Evolutionary conservation across 2,888 invertebrate species (phyloP).

Genomic region (Synergus gifuensis): DNA sequence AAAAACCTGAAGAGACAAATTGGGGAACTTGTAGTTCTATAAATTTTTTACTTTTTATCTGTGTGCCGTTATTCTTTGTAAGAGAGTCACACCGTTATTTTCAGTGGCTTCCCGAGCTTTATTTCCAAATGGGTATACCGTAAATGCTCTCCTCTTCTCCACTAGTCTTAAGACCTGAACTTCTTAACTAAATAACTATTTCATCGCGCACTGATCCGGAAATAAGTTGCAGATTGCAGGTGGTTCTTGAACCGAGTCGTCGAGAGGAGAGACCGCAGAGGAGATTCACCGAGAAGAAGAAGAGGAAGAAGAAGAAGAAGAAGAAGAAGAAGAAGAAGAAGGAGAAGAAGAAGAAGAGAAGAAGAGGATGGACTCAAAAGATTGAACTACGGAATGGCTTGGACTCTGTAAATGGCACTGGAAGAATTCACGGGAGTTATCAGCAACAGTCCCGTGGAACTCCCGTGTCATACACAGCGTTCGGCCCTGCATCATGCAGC

Average conservation of each 20-base stretch:
- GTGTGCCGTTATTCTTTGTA: slow-evolving; percentile 17
- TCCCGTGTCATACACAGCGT: slow-evolving; percentile 78
- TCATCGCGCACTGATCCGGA: slow-evolving; percentile 31
- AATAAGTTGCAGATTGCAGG: slow-evolving; percentile 31
- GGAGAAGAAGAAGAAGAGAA: too few relatives aligned
- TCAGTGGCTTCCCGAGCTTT: slow-evolving; percentile 7
- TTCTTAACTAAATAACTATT: neutral
- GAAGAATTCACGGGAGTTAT: slow-evolving; percentile 91
- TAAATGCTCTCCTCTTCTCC: slow-evolving; percentile 22
- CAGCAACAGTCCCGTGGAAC: slow-evolving; percentile 77
- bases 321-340: too few relatives aligned
- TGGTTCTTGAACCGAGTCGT: slow-evolving; percentile 5
- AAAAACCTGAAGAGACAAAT: neutral
- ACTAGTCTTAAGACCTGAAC: slow-evolving; percentile 31
- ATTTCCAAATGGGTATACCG: slow-evolving; percentile 15
- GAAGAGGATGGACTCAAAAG: slow-evolving; percentile 3
- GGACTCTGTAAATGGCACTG: slow-evolving; percentile 89
- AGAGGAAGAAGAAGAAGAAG: neutral
- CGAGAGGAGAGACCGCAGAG: neutral
- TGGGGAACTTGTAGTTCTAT: neutral
- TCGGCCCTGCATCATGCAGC: slow-evolving; percentile 67
- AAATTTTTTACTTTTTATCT: neutral
- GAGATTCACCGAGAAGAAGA: neutral
- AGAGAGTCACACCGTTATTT: slow-evolving; percentile 4
- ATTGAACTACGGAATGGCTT: slow-evolving; percentile 59